Conservation (phyloP, 2,888 invertebrate genomes). For the Clunio marinus region DNA sequence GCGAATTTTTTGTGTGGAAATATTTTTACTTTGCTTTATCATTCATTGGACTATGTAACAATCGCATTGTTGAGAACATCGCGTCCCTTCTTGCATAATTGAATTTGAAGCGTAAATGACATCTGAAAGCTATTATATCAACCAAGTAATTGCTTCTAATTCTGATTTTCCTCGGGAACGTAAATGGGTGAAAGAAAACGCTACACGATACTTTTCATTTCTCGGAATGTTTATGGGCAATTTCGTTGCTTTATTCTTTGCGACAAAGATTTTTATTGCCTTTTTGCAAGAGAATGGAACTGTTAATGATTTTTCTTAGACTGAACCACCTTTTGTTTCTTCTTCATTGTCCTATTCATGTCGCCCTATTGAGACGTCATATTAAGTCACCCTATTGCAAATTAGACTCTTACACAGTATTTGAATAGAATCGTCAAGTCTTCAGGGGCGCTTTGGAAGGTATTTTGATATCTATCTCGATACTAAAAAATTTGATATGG, state of each 20-base stretch:
- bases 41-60: not conserved
- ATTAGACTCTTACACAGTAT: conserved; percentile 4
- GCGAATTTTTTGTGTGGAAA: conserved; percentile 9
- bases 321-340: conserved; percentile 17
- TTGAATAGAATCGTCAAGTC: not conserved
- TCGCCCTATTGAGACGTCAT: conserved; percentile 11
- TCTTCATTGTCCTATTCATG: not conserved
- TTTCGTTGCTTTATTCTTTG: conserved; percentile 20
- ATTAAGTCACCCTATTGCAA: not conserved
- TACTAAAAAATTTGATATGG: conserved; percentile 30
- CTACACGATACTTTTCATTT: conserved; percentile 1
- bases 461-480: conserved; percentile 11
- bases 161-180: conserved; percentile 15
- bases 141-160: conserved; percentile 21
- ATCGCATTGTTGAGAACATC: not conserved
- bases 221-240: not conserved
- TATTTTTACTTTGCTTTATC: not conserved
- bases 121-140: conserved; percentile 7
- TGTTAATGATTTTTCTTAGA: conserved; percentile 5
- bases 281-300: not conserved
- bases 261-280: not conserved
- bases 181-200: not conserved
- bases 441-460: not conserved
- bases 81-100: conserved; percentile 5
- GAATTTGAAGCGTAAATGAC: conserved; percentile 1